Conservation (phyloP, 2,797 vertebrate species). For the Clarias laeviceps region DNA sequence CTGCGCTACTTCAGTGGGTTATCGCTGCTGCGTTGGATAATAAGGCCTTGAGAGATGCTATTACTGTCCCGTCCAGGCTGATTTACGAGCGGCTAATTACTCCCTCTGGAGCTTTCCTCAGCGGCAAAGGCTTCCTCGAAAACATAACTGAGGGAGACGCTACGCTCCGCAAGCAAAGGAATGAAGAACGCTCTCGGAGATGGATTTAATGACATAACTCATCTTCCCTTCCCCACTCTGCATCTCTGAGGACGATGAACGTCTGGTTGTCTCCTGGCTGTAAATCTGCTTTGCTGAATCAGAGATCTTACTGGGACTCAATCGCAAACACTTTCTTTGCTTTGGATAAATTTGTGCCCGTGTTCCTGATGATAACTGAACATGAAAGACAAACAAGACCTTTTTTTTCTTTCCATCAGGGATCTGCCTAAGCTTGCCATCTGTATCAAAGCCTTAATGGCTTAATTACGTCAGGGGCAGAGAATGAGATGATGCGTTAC, state of each 20-base stretch:
- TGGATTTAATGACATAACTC: constrained; percentile 74
- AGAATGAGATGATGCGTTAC: constrained; percentile 53
- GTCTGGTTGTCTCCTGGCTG: constrained; percentile 20
- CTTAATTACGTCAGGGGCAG: neutral
- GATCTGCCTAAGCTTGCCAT: constrained; percentile 41
- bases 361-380: constrained; percentile 66
- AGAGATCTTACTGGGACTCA: neutral
- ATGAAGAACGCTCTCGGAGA: constrained; percentile 70
- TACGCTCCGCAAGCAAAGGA: constrained; percentile 67
- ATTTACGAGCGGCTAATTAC: constrained; percentile 74
- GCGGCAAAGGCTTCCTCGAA: constrained; percentile 67
- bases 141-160: constrained; percentile 64
- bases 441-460: constrained; percentile 27
- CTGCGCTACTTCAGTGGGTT: constrained; percentile 54
- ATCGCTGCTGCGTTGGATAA: constrained; percentile 68
- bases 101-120: constrained; percentile 70
- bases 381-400: constrained; percentile 65
- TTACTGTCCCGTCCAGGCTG: constrained; percentile 66
- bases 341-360: constrained; percentile 60
- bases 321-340: constrained; percentile 38
- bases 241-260: constrained; percentile 53
- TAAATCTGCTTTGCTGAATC: constrained; percentile 6
- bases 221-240: constrained; percentile 59
- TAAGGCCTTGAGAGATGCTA: constrained; percentile 71
- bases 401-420: neutral